A percentile compares a stretch with the other conserved stretches of the same genome.
Evolutionary conservation across 2,113 vertebrate genomes (phyloP).

Genomic region (Petrocephalus microphthalmus): DNA sequence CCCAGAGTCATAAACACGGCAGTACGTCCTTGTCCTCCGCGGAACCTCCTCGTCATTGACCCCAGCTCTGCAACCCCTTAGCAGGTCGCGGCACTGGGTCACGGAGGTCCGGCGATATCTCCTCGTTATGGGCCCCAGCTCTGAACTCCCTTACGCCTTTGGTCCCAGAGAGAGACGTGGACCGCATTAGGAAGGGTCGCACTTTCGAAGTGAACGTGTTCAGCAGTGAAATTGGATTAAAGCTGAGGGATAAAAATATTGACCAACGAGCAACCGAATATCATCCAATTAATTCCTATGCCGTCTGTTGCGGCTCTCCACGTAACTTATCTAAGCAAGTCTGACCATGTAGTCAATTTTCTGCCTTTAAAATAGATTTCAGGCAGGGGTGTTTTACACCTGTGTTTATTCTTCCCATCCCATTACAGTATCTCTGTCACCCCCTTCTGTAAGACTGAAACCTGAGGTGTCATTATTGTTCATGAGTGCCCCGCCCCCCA

Average conservation of each 20-base stretch:
- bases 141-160: neutral
- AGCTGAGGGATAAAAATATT: slow-evolving; percentile 37
- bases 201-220: slow-evolving; percentile 36
- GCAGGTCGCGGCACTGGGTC: neutral
- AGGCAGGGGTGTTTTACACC: neutral
- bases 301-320: slow-evolving; percentile 13
- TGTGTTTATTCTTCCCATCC: neutral
- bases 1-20: neutral
- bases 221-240: slow-evolving; percentile 31
- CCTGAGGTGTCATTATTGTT: neutral
- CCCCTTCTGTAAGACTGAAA: neutral
- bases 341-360: neutral
- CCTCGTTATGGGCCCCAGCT: neutral
- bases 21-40: too few relatives aligned
- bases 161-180: neutral
- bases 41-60: too few relatives aligned
- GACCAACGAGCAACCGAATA: slow-evolving; percentile 31
- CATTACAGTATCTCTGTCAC: neutral
- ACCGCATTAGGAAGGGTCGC: slow-evolving; percentile 26
- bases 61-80: neutral
- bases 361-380: neutral
- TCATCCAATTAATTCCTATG: slow-evolving; percentile 24
- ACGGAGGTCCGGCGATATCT: neutral
- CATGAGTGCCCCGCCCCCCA: neutral
- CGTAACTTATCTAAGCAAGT: neutral